A percentile compares a stretch with the other conserved stretches of the same genome.
Conservation (phyloP, 1,140 invertebrate genomes). For the Ceratoteleas bidentatus region DNA sequence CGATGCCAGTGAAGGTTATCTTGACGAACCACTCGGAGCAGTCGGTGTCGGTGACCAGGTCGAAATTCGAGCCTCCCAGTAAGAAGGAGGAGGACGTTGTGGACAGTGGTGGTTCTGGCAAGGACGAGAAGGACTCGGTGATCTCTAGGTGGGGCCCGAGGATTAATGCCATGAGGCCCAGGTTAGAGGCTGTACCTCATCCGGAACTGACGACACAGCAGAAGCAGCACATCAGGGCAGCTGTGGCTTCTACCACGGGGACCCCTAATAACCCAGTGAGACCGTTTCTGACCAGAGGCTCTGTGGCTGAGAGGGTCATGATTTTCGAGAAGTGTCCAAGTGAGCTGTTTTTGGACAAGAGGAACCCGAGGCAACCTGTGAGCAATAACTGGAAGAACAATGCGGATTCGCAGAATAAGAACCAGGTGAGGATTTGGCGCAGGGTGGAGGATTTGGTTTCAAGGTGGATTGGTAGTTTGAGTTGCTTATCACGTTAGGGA, state of each 20-base stretch:
- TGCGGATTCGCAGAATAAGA: slow-evolving; percentile 85
- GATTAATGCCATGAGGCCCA: slow-evolving; percentile 73
- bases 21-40: slow-evolving; percentile 64
- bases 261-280: slow-evolving; percentile 85
- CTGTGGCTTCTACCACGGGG: slow-evolving; percentile 75
- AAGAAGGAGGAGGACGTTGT: slow-evolving; percentile 64
- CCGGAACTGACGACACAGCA: slow-evolving; percentile 86
- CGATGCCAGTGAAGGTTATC: slow-evolving; percentile 63
- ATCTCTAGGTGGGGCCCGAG: slow-evolving; percentile 77
- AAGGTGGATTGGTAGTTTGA: slow-evolving; percentile 1
- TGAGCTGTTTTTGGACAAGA: slow-evolving; percentile 87
- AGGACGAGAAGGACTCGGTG: slow-evolving; percentile 78
- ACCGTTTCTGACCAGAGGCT: slow-evolving; percentile 93
- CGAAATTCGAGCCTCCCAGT: slow-evolving; percentile 69
- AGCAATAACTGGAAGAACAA: slow-evolving; percentile 84
- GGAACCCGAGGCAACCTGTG: slow-evolving; percentile 82
- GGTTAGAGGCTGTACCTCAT: slow-evolving; percentile 83
- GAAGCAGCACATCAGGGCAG: slow-evolving; percentile 83
- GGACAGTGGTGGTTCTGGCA: slow-evolving; percentile 76
- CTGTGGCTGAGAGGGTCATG: slow-evolving; percentile 94
- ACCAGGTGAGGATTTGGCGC: slow-evolving; percentile 83
- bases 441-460: background rate
- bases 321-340: slow-evolving; percentile 96
- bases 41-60: slow-evolving; percentile 71
- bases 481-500: too few species aligned